A percentile compares a stretch with the other conserved stretches of the same genome.
phyloP scores from a whole-genome alignment of 1,140 invertebrate genomes.

The Pogonognathellus flavescens region DNA sequence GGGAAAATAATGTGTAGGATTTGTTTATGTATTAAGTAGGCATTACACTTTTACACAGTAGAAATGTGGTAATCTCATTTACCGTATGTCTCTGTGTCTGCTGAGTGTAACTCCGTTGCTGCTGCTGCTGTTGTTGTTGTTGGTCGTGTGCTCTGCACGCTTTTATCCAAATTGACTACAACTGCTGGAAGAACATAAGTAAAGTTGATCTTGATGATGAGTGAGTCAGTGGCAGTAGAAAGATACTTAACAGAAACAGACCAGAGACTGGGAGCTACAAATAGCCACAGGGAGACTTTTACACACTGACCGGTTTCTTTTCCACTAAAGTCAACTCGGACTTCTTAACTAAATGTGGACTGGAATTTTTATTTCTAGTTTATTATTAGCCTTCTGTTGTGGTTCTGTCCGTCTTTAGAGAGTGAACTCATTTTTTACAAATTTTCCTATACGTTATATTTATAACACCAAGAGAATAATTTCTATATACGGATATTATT shows the following conservation, averaged over 20 bases:
- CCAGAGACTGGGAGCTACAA: neutral
- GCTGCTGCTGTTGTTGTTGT: neutral
- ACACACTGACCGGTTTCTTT: conserved; percentile 11
- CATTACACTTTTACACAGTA: neutral
- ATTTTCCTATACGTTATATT: too few species aligned
- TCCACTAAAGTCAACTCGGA: neutral
- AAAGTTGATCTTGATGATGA: too few species aligned
- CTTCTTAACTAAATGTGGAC: neutral
- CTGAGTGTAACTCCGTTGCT: too few species aligned
- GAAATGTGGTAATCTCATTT: neutral
- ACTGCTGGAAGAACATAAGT: too few species aligned
- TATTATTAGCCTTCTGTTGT: conserved; percentile 30
- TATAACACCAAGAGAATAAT: too few species aligned
- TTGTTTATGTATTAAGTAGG: neutral
- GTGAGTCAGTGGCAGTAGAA: neutral
- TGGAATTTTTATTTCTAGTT: neutral
- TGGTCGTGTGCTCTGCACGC: conserved; percentile 33
- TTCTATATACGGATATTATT: too few species aligned
- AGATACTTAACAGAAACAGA: neutral
- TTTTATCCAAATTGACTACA: neutral
- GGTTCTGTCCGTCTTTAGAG: neutral
- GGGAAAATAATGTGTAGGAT: too few species aligned
- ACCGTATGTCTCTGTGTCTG: conserved; percentile 18
- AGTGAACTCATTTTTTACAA: neutral
- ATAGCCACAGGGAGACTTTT: neutral